These are phyloP conservation scores for Lasioglossum oenotherae DNA, from an alignment of 2,888 invertebrate species.

Conservation along the genomic window DNA sequence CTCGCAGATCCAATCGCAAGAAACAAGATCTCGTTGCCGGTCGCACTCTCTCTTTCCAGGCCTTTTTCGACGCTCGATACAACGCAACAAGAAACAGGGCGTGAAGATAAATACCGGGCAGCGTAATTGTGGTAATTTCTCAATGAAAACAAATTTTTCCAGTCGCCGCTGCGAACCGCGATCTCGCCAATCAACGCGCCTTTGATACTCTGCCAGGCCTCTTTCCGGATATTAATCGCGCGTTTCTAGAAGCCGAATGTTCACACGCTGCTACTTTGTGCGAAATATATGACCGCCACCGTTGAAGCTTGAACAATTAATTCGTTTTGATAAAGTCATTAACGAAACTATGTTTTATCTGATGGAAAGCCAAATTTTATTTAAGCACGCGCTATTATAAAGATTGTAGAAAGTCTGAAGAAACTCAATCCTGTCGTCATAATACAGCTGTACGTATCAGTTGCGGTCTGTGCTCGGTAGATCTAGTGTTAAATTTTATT, in stretches of 20 bases:
- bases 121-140: conserved; percentile 40
- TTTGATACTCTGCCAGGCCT: not conserved
- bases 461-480: not conserved
- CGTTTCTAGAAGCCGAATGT: not conserved
- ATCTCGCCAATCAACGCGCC: not conserved
- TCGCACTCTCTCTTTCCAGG: conserved; percentile 35
- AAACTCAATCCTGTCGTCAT: not conserved
- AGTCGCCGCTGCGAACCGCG: not conserved
- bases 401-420: not conserved
- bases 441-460: not conserved
- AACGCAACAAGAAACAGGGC: conserved; percentile 27
- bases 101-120: conserved; percentile 30
- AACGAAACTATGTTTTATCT: not conserved
- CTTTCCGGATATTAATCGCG: not conserved
- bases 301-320: not conserved
- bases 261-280: not conserved
- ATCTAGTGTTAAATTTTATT: not conserved
- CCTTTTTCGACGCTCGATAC: conserved; percentile 22
- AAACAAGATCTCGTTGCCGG: not conserved
- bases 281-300: not conserved
- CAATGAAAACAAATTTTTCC: conserved; percentile 7
- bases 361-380: not conserved
- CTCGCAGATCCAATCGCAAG: conserved; percentile 5
- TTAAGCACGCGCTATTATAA: not conserved
- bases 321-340: not conserved